A percentile compares a stretch with the other conserved stretches of the same genome.
These are phyloP conservation scores for Cylindroiulus punctatus DNA, from an alignment of 2,888 invertebrate species.

Conservation along the genomic window DNA sequence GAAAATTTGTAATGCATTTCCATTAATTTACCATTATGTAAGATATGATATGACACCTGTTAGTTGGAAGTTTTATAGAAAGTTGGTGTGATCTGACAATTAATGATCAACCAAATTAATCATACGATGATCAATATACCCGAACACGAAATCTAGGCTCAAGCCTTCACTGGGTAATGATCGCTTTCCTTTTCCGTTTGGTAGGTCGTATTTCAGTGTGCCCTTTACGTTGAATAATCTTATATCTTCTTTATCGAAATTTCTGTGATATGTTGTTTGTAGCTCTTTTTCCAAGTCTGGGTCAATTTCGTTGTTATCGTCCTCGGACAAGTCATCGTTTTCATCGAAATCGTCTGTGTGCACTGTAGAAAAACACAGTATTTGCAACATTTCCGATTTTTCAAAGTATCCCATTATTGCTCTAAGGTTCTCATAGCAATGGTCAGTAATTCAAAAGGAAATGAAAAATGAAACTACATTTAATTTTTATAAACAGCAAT, in stretches of 20 bases:
- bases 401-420: too few relatives aligned
- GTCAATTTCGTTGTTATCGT: conserved; percentile 50
- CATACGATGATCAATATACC: conserved; percentile 32
- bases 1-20: too few relatives aligned
- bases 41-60: too few relatives aligned
- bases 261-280: conserved; percentile 44
- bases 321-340: background rate
- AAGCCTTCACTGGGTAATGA: conserved; percentile 55
- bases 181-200: conserved; percentile 46
- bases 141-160: conserved; percentile 52
- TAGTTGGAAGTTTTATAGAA: too few relatives aligned
- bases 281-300: conserved; percentile 55
- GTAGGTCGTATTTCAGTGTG: background rate
- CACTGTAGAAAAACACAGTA: background rate
- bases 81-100: too few relatives aligned
- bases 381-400: too few relatives aligned
- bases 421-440: too few relatives aligned
- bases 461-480: too few relatives aligned
- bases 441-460: too few relatives aligned
- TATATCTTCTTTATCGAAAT: conserved; percentile 37
- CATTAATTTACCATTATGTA: too few relatives aligned
- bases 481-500: too few relatives aligned
- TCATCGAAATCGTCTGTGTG: conserved; percentile 24
- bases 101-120: background rate
- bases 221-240: background rate